Evolutionary conservation across 2,113 vertebrate species (phyloP), one percentile per base, ranked within the genome.

Genomic region (Stegastes partitus): DNA sequence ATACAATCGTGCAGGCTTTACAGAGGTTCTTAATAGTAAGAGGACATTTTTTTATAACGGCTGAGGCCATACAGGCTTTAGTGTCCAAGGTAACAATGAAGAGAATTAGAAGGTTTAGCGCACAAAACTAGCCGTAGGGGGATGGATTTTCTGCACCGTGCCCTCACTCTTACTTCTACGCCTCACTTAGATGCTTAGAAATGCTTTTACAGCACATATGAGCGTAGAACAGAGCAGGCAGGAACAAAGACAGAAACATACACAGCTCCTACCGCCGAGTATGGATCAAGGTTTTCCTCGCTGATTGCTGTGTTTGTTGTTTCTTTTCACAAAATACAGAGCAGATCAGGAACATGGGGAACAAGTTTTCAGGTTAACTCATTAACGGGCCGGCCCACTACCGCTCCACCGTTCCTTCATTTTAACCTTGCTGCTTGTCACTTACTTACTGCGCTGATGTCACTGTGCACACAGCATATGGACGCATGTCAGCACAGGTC

Each of bases 391-490:
- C 42, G 3, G 5, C 11, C 28, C 28, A 31, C 31, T 34, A 9
- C 8, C 8, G 6, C 31, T 9, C 31, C 31, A 34, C 31, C 31
- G 2, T 34, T 9, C 10, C 0, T 34, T 34, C 3, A 1, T 62
- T 77, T 67, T 50, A 68, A 72, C 82, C 63, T 63, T 39, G 68
- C 37, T 53, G 44, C 51, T n/a, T 49, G n/a, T 63, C 53, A n/a
- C 19, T 22, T 2, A 23, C 23, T 59, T n/a, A n/a, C 34, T 12
- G 44, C 65, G 44, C 65, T 23, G 45, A 64, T 47, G 47, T 79
- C 70, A 55, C 18, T 16, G 12, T 56, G 58, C 64, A 22, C 7
- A 3, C 49, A 51, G 74, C 70, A 79, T 81, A 82, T 82, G 83
- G 74, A 71, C 44, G 54, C n/a, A 5, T 45, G 55, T 78, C 44